Evolutionary conservation across 2,888 invertebrate genomes (phyloP), one percentile per base, ranked within the genome.

Genomic region (Leptinotarsa haldemani): DNA sequence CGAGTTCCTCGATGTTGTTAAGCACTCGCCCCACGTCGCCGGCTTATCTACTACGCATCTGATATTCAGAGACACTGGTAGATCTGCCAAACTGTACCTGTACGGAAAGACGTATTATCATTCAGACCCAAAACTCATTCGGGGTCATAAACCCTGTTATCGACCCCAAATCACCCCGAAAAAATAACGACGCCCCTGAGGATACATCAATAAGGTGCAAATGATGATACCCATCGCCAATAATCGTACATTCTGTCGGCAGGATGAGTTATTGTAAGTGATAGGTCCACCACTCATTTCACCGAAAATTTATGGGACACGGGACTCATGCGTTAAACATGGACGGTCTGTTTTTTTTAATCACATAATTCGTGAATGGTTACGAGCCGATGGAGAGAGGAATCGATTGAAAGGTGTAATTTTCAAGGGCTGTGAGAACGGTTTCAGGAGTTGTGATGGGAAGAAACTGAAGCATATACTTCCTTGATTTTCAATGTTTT

Each of bases 251-350:
- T 61, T 61, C 16, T n/a, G 40, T 30, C n/a, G 9, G 30, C 7
- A 30, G 50, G 16, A 67, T 67, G 67, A 67, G 67, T 67, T 67
- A 67, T 67, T 67, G 30, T 53, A 30, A 67, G 25, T 67, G 40
- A 67, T 67, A 25, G 67, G 67, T 67, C 30, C 53, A 30, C 67
- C 64, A 71, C 72, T 70, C 71, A 74, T 76, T 61, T 68, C 70
- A 64, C 52, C 71, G 63, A 74, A 72, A 77, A 77, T 77, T 74
- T 73, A 77, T 69, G 74, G 70, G 65, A 70, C 73, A 48, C 63
- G 40, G 68, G 72, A 70, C 65, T 71, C 56, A 74, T 75, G 69
- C 65, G 72, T 77, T 72, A 74, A 73, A 69, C 70, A 74, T 74
- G 70, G 71, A 25, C 47, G 63, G 53, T 61, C n/a, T 61, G 30